phyloP scores from a whole-genome alignment of 2,888 invertebrate genomes.

The Kuschelorhynchus macadamiae region DNA sequence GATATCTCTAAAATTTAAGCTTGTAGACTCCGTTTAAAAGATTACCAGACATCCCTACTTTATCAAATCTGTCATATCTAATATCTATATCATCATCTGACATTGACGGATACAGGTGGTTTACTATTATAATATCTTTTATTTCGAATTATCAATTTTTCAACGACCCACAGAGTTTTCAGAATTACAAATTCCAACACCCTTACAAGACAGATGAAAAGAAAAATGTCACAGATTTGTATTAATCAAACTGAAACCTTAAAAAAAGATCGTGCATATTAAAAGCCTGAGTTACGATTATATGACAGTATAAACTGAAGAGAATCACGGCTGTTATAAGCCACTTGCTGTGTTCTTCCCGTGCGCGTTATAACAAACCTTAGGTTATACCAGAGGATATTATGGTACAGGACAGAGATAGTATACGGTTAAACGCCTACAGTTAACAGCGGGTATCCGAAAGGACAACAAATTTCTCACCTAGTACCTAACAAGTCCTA shows the following conservation, averaged over 20 bases:
- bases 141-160: too few species aligned
- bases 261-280: conserved; percentile 65
- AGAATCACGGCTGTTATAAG: conserved; percentile 62
- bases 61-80: too few species aligned
- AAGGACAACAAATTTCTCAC: conserved; percentile 70
- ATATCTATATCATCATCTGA: too few species aligned
- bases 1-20: too few species aligned
- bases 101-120: too few species aligned
- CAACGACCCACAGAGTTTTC: conserved; percentile 16
- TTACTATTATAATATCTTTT: too few species aligned
- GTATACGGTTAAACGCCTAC: conserved; percentile 49
- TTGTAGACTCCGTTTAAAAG: too few species aligned
- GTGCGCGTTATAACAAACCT: conserved; percentile 34
- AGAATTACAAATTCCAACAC: conserved; percentile 24
- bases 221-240: conserved; percentile 58
- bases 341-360: conserved; percentile 41
- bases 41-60: too few species aligned
- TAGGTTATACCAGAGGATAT: conserved; percentile 14
- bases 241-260: conserved; percentile 62
- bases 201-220: conserved; percentile 19
- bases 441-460: conserved; percentile 64
- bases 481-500: conserved; percentile 67
- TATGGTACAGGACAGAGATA: conserved; percentile 14
- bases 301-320: conserved; percentile 66
- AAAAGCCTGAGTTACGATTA: conserved; percentile 68